Evolutionary conservation across 2,888 invertebrate species (phyloP), one percentile per base, ranked within the genome.

Genomic region (Heliconius erato): DNA sequence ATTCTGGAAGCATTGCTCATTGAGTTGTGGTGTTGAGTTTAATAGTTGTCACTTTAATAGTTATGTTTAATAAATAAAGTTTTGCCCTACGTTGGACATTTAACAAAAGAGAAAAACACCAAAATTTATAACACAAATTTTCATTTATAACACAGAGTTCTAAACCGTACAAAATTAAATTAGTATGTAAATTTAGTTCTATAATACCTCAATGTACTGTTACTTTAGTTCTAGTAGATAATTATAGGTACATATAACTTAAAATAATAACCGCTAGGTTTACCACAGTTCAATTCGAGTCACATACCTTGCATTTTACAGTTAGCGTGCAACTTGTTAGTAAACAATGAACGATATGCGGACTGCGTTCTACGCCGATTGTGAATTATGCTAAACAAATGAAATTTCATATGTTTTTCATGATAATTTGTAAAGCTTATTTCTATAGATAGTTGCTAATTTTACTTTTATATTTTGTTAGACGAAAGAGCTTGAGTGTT

Each of bases 231-330:
- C 23, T 54, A 59, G 28, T n/a, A 40, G n/a, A 5, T 5, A 54
- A 54, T 6, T 54, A 54, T 54, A 54, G 49, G 16, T 19, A 19
- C 16, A 40, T 77, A 44, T 44, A 28, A 65, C 40, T n/a, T 65
- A 44, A 59, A 78, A 65, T 78, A 65, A 78, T 78, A 35, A 67
- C 77, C 77, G 77, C 77, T 44, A 78, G 3, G 67, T n/a, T 76
- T 59, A 78, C 63, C 44, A 78, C 77, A n/a, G 63, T 78, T 28
- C 69, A 40, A 77, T 77, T 76, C 76, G n/a, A 16, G 80, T 81
- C 80, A 81, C 80, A 77, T 77, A 77, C 59, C 59, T 76, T 54
- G 68, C 69, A 76, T 76, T 68, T 80, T 63, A 69, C 80, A 40
- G 76, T 80, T 76, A 80, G 19, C 67, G 19, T 54, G 79, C 26